Evolutionary conservation across 2,888 invertebrate genomes (phyloP).

Genomic region (Macaria liturata): DNA sequence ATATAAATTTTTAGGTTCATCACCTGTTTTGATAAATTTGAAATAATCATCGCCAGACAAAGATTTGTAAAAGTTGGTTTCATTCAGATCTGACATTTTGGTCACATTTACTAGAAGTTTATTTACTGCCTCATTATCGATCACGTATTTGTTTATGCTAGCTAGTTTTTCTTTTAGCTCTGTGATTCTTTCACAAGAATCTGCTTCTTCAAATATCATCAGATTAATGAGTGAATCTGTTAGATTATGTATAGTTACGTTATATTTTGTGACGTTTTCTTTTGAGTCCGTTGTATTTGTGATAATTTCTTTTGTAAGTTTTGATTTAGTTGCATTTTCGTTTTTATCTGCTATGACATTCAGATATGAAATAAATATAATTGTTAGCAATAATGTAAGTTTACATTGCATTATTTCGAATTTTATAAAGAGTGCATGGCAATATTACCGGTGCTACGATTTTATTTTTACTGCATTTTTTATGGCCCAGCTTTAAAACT

Average conservation of each 20-base stretch:
- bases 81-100: slow-evolving; percentile 48
- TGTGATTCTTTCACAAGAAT: slow-evolving; percentile 42
- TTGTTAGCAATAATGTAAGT: slow-evolving; percentile 13
- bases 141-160: slow-evolving; percentile 52
- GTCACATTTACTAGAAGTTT: slow-evolving; percentile 52
- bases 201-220: slow-evolving; percentile 13
- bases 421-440: slow-evolving; percentile 3
- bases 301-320: too few species aligned
- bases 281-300: not conserved
- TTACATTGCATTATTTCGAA: slow-evolving; percentile 27
- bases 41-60: slow-evolving; percentile 59
- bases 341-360: not conserved
- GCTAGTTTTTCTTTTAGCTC: slow-evolving; percentile 59
- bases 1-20: slow-evolving; percentile 59
- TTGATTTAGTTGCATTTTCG: too few species aligned
- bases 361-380: slow-evolving; percentile 20
- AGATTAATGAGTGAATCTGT: slow-evolving; percentile 24
- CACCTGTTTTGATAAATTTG: slow-evolving; percentile 40
- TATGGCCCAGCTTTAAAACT: slow-evolving; percentile 30
- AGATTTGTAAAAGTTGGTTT: slow-evolving; percentile 62
- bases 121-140: slow-evolving; percentile 51
- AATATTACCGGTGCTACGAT: not conserved
- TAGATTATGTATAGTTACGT: slow-evolving; percentile 20
- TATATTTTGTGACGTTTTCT: slow-evolving; percentile 2
- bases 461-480: slow-evolving; percentile 29